Base-by-base conservation (phyloP, 2,888 invertebrate species). In the Magallana nippona region DNA sequence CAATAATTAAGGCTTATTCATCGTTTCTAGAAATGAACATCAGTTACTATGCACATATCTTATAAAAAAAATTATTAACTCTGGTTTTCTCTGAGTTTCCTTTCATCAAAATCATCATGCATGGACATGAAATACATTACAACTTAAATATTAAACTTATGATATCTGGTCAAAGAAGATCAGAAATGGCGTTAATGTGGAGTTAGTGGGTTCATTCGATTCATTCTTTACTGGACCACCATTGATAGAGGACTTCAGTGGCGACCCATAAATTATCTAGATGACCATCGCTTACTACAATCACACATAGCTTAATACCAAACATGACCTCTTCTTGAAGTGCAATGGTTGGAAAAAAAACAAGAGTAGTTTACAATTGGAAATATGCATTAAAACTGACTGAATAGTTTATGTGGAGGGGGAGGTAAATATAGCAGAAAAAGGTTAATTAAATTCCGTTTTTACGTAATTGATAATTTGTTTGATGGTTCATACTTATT, bases 211-310 rank as follows among this genome's bases (percentile, higher is more conserved):
- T 71, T 22, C 71, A 27, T 71, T 71, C 32, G 15, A 71, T 71
- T 71, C 71, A 71, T 15, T 71, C 27, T 8, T 22, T 32, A 15
- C 60, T 71, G 71, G 71, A 71, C 71, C 71, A 71, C 71, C 71
- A 71, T 71, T 71, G 71, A 71, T 71, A 71, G 32, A 71, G 71
- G 71, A 71, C 71, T 71, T 71, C 32, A 71, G 22, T 71, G 71
- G 71, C 71, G 71, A 71, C 71, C 27, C 71, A 71, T 71, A 71
- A 71, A 71, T 71, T 71, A 71, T 71, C 71, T 71, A 71, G 32
- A 71, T 71, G 22, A 71, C 71, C 71, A 27, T 71, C n/a, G 32
- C 32, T 71, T 32, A 22, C 32, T 27, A 71, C 15, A 71, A 71
- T 71, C 71, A 71, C 32, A 32, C 32, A 71, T 15, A 71, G 71